Evolutionary conservation across 2,797 vertebrate species (phyloP), one percentile per base, ranked within the genome.

Genomic region (Sebastes hopkinsi): DNA sequence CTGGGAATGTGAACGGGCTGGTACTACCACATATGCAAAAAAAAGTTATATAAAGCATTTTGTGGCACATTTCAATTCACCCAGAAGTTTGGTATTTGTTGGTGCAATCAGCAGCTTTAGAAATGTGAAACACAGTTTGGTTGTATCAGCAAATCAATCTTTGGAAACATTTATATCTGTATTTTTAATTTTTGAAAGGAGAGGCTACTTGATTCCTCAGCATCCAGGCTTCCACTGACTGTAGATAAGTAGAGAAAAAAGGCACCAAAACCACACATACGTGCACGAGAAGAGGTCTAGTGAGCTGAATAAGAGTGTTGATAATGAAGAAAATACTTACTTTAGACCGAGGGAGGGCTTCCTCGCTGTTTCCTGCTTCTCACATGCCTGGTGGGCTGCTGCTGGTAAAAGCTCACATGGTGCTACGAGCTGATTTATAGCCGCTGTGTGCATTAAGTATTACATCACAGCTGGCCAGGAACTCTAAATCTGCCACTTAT

Each of bases 401-500:
- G 42, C 59, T 54, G 38, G 23, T 58, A 32, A 80, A 68, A 64
- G 18, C 69, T 76, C 76, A 3, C 80, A 50, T 70, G 72, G 56
- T 71, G 23, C 67, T 32, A 64, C 50, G 50, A 60, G 80, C 73
- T 91, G 85, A 93, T 90, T 94, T 91, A 95, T 87, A 70, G 83
- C 61, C 23, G 25, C 65, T 67, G 65, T 67, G 65, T 42, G 83
- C 90, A 91, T 92, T 90, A 92, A 91, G 83, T 82, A 89, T 92
- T 92, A 88, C 87, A 90, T 90, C 88, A 89, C 62, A 78, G 74
- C 86, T 89, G 82, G 64, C 59, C 36, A 78, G 91, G 80, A 83
- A 84, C 86, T 87, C 79, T 90, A 89, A 93, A 91, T 92, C 89
- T 89, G 80, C 75, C 83, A 67, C 60, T 74, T 88, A 60, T 61